Conservation (phyloP, 2,888 invertebrate genomes). For the Orchesella flavescens region DNA sequence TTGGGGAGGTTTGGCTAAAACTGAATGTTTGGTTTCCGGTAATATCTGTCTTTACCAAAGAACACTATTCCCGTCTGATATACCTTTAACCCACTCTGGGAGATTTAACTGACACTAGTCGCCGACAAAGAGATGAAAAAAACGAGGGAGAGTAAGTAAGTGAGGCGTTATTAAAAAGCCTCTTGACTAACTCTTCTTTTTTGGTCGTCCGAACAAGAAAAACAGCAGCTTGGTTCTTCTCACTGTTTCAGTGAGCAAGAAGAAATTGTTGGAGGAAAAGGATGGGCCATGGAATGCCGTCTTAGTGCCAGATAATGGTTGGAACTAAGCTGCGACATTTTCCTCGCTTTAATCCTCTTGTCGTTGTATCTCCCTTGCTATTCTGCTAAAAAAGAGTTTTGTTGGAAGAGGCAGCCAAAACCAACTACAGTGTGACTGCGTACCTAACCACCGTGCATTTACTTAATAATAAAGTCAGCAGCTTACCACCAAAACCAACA, state of each 20-base stretch:
- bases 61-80: not conserved
- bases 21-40: conserved; percentile 23
- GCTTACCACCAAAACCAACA: too few species aligned
- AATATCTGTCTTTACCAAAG: conserved; percentile 11
- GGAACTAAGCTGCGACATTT: conserved; percentile 43
- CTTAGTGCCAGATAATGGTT: conserved; percentile 47
- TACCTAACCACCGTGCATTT: not conserved
- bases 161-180: conserved; percentile 44
- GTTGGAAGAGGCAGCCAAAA: not conserved
- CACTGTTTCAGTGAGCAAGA: not conserved
- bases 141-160: conserved; percentile 8
- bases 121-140: not conserved
- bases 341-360: conserved; percentile 42
- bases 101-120: too few species aligned
- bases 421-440: conserved; percentile 1
- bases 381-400: not conserved
- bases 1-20: not conserved
- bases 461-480: too few species aligned
- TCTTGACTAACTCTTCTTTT: conserved; percentile 29
- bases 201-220: not conserved
- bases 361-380: not conserved
- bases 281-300: conserved; percentile 33
- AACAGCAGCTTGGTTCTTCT: not conserved
- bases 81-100: too few species aligned
- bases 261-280: not conserved